Evolutionary conservation across 2,113 vertebrate species (phyloP).

Genomic region (Odocoileus hemionus): DNA sequence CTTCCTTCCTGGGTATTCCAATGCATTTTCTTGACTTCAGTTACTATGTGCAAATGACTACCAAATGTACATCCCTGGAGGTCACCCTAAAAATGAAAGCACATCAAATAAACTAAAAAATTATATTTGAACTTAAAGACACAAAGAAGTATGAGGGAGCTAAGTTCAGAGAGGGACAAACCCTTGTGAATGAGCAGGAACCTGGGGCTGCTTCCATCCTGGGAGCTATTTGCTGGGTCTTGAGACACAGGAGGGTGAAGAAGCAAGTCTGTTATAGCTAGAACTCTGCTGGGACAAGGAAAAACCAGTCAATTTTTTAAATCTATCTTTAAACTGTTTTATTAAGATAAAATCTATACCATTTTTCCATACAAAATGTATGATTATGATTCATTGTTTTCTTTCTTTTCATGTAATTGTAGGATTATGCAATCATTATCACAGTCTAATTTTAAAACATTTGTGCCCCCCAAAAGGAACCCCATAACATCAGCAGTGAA

Average conservation of each 20-base stretch:
- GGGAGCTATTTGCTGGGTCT: not conserved
- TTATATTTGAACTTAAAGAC: not conserved
- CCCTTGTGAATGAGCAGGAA: not conserved
- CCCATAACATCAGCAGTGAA: not conserved
- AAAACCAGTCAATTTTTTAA: not conserved
- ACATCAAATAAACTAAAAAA: not conserved
- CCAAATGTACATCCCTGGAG: not conserved
- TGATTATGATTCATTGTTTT: not conserved
- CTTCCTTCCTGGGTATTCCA: not conserved
- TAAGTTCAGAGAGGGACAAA: not conserved
- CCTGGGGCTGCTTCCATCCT: not conserved
- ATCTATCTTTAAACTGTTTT: not conserved
- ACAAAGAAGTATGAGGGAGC: not conserved
- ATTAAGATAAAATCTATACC: not conserved
- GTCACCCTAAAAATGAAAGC: not conserved
- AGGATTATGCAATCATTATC: not conserved
- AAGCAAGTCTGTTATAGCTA: not conserved
- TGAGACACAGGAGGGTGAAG: not conserved
- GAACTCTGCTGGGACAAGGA: not conserved
- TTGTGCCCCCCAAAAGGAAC: not conserved
- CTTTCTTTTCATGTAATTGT: not conserved
- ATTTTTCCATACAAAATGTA: not conserved
- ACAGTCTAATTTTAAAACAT: not conserved
- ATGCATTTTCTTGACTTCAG: not conserved
- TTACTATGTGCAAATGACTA: not conserved